A percentile compares a stretch with the other conserved stretches of the same genome.
These are phyloP conservation scores for Herminia tarsipennalis DNA, from an alignment of 2,888 invertebrate genomes.

Conservation along the genomic window DNA sequence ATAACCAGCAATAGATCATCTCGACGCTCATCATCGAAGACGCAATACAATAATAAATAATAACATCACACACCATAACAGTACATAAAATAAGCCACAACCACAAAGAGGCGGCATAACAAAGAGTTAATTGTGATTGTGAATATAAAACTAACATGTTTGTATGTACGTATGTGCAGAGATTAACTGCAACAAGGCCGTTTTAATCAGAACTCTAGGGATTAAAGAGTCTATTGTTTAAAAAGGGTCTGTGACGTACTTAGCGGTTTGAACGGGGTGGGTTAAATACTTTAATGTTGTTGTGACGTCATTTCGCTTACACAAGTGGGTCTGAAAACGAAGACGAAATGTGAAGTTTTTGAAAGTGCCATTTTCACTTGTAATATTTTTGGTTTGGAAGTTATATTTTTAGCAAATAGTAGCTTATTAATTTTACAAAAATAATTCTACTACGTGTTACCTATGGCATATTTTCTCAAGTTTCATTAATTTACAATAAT, in stretches of 20 bases:
- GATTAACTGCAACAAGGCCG: constrained; percentile 43
- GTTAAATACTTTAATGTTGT: neutral
- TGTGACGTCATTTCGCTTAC: no score
- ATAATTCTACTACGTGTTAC: no score
- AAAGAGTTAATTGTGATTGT: constrained; percentile 42
- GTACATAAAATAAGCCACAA: constrained; percentile 10
- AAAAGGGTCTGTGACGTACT: neutral
- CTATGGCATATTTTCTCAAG: no score
- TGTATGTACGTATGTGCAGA: constrained; percentile 20
- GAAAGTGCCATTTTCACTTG: no score
- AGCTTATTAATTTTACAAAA: no score
- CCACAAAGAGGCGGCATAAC: constrained; percentile 30
- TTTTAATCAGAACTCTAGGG: constrained; percentile 46
- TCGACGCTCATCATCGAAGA: no score
- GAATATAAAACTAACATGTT: constrained; percentile 18
- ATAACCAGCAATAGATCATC: neutral
- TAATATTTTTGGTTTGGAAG: no score
- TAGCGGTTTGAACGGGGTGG: neutral
- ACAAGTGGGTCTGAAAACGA: no score
- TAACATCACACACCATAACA: neutral
- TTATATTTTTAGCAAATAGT: no score
- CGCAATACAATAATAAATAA: neutral
- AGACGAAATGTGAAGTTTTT: no score
- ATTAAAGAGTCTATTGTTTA: constrained; percentile 38
- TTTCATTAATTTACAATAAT: no score